phyloP scores from a whole-genome alignment of 2,888 invertebrate species.

The Laspeyria flexula region DNA sequence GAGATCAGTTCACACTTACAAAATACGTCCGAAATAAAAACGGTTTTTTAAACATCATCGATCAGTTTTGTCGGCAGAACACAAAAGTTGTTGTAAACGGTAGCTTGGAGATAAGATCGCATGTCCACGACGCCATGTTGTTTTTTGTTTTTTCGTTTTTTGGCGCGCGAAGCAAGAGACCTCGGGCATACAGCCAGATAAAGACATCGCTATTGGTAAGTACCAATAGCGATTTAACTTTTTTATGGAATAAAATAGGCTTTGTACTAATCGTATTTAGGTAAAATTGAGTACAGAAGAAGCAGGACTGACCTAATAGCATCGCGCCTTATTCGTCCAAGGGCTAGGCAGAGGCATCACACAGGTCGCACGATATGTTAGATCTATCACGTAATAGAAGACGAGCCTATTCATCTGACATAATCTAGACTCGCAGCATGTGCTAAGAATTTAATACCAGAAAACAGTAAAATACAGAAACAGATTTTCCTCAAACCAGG shows the following conservation, averaged over 20 bases:
- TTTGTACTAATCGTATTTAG: too few species aligned
- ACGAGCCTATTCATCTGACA: too few species aligned
- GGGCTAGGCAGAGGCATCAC: too few species aligned
- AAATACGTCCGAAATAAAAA: conserved; percentile 17
- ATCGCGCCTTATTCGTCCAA: too few species aligned
- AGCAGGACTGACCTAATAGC: too few species aligned
- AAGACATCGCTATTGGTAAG: not conserved
- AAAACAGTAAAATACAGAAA: too few species aligned
- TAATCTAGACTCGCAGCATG: too few species aligned
- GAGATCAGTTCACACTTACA: conserved; percentile 13
- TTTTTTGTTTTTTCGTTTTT: conserved; percentile 33
- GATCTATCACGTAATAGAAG: too few species aligned
- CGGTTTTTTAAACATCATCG: conserved; percentile 27
- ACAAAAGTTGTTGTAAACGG: conserved; percentile 56
- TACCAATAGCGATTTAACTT: not conserved
- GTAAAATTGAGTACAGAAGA: too few species aligned
- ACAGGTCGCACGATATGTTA: too few species aligned
- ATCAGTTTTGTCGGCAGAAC: conserved; percentile 36
- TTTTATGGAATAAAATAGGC: not conserved
- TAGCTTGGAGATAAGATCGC: conserved; percentile 64
- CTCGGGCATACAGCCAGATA: conserved; percentile 3
- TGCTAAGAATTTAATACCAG: too few species aligned
- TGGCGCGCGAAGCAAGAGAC: not conserved
- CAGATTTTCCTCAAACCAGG: too few species aligned
- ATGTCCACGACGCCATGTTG: conserved; percentile 55